Percentiles rank a stretch among this genome's conserved stretches.
Evolutionary conservation across 2,113 vertebrate species (phyloP).

Genomic region (Peromyscus leucopus): DNA sequence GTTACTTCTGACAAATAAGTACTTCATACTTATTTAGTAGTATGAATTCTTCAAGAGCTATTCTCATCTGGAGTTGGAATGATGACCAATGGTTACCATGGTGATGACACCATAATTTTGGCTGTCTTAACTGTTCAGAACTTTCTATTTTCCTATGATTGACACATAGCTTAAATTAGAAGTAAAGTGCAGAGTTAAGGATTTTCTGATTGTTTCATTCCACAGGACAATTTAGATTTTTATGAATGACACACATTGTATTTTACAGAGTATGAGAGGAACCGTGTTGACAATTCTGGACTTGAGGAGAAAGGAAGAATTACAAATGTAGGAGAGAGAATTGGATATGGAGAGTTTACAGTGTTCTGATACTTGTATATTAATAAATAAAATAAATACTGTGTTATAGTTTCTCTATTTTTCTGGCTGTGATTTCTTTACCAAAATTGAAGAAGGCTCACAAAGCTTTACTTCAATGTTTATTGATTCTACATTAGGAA

Average conservation of each 20-base stretch:
- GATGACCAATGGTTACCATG: neutral
- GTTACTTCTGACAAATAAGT: neutral
- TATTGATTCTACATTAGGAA: neutral
- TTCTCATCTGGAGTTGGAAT: neutral
- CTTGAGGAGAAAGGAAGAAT: neutral
- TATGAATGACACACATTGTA: neutral
- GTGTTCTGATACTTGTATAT: neutral
- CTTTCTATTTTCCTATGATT: neutral
- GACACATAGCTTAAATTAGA: neutral
- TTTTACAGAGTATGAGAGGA: neutral
- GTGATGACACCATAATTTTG: neutral
- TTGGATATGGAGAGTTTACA: neutral
- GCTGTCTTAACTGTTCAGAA: neutral
- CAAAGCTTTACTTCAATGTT: neutral
- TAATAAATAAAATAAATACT: neutral
- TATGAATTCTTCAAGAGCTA: neutral
- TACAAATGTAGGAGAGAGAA: neutral
- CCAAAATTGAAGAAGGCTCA: neutral
- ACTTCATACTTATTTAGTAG: neutral
- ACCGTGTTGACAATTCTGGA: neutral
- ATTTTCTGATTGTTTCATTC: neutral
- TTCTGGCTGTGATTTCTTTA: neutral
- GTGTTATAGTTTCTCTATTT: neutral
- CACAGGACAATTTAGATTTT: neutral
- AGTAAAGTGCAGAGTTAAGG: neutral